Percentiles rank a stretch among this genome's conserved stretches.
Conservation (phyloP, 1,140 invertebrate genomes). For the Panonychus citri region DNA sequence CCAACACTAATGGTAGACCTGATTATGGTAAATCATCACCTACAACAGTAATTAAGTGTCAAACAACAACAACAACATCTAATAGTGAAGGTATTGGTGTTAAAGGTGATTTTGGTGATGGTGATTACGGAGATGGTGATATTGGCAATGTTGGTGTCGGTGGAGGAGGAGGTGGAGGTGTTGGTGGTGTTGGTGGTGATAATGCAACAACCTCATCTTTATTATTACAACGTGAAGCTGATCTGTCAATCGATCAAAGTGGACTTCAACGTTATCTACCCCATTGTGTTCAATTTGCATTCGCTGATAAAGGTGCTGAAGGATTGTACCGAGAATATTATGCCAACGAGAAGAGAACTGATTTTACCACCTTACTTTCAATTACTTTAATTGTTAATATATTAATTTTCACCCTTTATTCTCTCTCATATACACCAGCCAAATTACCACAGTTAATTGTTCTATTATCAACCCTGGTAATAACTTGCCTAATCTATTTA, state of each 20-base stretch:
- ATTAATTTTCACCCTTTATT: slow-evolving; percentile 6
- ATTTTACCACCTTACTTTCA: slow-evolving; percentile 14
- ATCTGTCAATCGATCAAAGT: slow-evolving; percentile 14
- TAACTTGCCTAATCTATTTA: not conserved
- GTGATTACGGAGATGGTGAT: too few species aligned
- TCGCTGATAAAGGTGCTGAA: slow-evolving; percentile 17
- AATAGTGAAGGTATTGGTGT: not conserved
- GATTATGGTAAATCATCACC: too few species aligned
- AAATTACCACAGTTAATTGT: not conserved
- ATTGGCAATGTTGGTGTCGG: too few species aligned
- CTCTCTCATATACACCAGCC: not conserved
- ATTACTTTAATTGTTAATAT: slow-evolving; percentile 14
- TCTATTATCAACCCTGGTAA: not conserved
- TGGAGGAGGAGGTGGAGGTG: too few species aligned
- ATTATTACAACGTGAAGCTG: not conserved
- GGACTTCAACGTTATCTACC: slow-evolving; percentile 18
- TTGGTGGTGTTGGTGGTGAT: too few species aligned
- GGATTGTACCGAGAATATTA: slow-evolving; percentile 18
- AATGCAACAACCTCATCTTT: not conserved
- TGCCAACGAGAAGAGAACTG: slow-evolving; percentile 16
- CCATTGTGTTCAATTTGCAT: slow-evolving; percentile 16
- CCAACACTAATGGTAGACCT: too few species aligned
- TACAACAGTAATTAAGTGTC: too few species aligned
- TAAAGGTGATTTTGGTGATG: too few species aligned
- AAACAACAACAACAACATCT: not conserved